Base-by-base conservation (phyloP, 2,797 vertebrate genomes). In the Clangula hyemalis region DNA sequence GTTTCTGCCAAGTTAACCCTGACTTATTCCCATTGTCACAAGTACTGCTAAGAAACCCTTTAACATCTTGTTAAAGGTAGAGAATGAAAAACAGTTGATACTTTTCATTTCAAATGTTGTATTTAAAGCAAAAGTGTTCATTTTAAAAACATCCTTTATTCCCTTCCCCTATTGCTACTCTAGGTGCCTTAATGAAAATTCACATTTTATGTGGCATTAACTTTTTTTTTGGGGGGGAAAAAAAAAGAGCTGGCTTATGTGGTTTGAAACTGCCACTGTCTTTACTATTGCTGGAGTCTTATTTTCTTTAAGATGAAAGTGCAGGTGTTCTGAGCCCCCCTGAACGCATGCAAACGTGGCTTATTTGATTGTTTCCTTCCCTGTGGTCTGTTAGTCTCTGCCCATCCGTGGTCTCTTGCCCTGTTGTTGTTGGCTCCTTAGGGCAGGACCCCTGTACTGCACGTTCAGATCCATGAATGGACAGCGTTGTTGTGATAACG, bases 1-100 rank as follows among this genome's bases (percentile, higher is more conserved):
- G 68, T 80, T 95, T 90, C 74, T 94, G 84, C 88, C 94, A 94
- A 83, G 82, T 94, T 94, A 93, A 92, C 90, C 57, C 86, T 87
- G 83, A 88, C 71, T 93, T 90, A 82, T 20, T 91, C 38, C 49
- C 32, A n/a, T 61, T 85, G 71, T 65, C 38, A 61, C 58, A 68
- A 93, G 68, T 65, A 56, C 74, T 74, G 43, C 74, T 93, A 74
- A 87, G 86, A 94, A 94, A 61, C 11, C 34, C 41, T 43, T 91
- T 75, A 81, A 58, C 11, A 27, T 78, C 27, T 60, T 88, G 56
- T 56, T 91, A 76, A 45, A 75, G 68, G 65, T 27, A 61, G 75
- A 83, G 45, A 81, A 93, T 0, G 27, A 91, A 91, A 86, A 70
- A 2, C 28, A 94, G 49, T 94, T 79, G 88, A 86, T 85, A 79